A percentile compares a stretch with the other conserved stretches of the same genome.
These are phyloP conservation scores for Poecilia picta DNA, from an alignment of 2,797 vertebrate species.

Conservation along the genomic window DNA sequence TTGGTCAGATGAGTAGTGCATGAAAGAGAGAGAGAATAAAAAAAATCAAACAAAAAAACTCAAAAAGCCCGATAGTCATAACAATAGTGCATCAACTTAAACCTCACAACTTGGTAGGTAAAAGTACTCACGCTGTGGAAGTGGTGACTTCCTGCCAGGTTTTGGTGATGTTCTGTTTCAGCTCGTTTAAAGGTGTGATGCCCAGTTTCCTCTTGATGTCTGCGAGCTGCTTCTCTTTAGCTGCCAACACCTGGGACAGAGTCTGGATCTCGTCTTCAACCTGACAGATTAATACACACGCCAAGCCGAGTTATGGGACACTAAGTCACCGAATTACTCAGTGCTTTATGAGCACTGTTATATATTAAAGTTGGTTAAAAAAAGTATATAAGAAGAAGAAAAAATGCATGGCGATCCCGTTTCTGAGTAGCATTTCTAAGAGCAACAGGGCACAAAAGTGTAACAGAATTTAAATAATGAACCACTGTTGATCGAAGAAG, in stretches of 20 bases:
- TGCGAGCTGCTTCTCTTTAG: slow-evolving; percentile 90
- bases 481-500: not conserved
- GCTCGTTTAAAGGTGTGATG: slow-evolving; percentile 89
- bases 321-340: not conserved
- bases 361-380: not conserved
- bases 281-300: slow-evolving; percentile 67
- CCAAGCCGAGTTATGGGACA: not conserved
- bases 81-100: not conserved
- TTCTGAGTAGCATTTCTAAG: not conserved
- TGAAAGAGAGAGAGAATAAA: not conserved
- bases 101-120: not conserved
- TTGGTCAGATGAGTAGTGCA: not conserved
- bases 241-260: slow-evolving; percentile 92
- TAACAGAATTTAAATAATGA: not conserved
- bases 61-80: not conserved
- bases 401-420: not conserved
- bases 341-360: no score
- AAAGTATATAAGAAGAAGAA: not conserved
- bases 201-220: slow-evolving; percentile 94
- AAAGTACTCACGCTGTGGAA: slow-evolving; percentile 88
- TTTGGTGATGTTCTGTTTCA: slow-evolving; percentile 92
- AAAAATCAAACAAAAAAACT: not conserved
- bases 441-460: not conserved
- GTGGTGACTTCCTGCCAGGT: slow-evolving; percentile 96
- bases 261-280: slow-evolving; percentile 97